A percentile compares a stretch with the other conserved stretches of the same genome.
phyloP scores from a whole-genome alignment of 2,797 vertebrate genomes.

The Discoglossus pictus region DNA sequence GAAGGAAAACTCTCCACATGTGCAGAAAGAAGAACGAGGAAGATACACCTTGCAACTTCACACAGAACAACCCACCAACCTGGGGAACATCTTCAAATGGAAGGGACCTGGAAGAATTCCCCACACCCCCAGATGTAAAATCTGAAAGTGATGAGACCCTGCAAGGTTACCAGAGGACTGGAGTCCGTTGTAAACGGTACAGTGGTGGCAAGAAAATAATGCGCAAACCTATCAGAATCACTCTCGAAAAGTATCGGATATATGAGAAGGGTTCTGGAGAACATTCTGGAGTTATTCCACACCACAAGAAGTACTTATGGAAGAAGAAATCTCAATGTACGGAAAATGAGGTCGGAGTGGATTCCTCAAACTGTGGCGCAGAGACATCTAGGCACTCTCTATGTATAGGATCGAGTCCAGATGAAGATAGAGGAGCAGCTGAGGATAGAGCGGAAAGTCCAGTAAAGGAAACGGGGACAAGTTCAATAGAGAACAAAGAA shows the following conservation, averaged over 20 bases:
- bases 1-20: conserved; percentile 35
- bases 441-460: neutral
- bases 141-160: neutral
- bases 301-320: conserved; percentile 12
- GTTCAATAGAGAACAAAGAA: neutral
- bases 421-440: neutral
- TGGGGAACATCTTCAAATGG: neutral
- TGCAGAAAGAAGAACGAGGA: conserved; percentile 22
- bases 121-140: neutral
- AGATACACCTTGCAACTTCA: neutral
- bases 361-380: neutral
- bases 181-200: neutral
- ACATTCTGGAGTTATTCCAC: neutral
- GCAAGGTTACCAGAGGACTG: neutral
- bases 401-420: neutral
- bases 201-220: neutral
- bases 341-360: too few relatives aligned
- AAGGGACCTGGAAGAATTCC: neutral
- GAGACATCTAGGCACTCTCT: neutral
- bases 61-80: conserved; percentile 23
- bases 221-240: conserved; percentile 10
- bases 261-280: neutral
- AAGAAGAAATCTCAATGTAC: conserved; percentile 20
- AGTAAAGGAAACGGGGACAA: neutral
- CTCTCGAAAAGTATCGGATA: conserved; percentile 18